Conservation (phyloP, 92 coral and sea anemone species). For the Actinostola sp. region DNA sequence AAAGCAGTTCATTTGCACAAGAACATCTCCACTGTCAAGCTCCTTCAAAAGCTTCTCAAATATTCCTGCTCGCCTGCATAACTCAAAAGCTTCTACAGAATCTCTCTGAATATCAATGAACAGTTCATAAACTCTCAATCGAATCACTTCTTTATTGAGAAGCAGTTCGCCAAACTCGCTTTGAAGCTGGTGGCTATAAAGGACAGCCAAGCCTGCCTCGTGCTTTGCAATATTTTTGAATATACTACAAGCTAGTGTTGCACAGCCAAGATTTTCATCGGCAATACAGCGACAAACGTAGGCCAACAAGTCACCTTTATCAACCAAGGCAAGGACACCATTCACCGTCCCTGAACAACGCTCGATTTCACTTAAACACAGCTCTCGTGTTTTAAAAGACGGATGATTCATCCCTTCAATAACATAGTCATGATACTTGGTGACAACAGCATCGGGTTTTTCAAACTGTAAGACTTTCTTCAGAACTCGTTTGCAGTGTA, state of each 20-base stretch:
- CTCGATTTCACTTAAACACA: constrained; percentile 84
- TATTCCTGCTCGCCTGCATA: constrained; percentile 62
- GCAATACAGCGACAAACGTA: constrained; percentile 76
- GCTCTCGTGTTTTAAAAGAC: constrained; percentile 81
- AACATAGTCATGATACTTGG: constrained; percentile 80
- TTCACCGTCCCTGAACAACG: constrained; percentile 78
- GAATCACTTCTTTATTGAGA: constrained; percentile 66
- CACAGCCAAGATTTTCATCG: constrained; percentile 71
- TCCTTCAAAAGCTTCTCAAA: constrained; percentile 71
- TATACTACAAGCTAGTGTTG: constrained; percentile 70
- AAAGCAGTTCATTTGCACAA: constrained; percentile 83
- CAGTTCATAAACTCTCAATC: constrained; percentile 87
- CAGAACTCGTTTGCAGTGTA: constrained; percentile 70
- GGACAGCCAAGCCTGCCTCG: constrained; percentile 77
- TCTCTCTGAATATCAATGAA: constrained; percentile 65
- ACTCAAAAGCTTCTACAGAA: constrained; percentile 60
- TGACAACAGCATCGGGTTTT: constrained; percentile 72
- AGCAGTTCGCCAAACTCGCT: constrained; percentile 83
- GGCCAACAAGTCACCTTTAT: constrained; percentile 74
- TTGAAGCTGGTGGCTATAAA: constrained; percentile 71
- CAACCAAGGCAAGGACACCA: constrained; percentile 81
- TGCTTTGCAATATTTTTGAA: constrained; percentile 75
- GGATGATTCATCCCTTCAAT: constrained; percentile 96
- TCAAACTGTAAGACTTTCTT: constrained; percentile 79
- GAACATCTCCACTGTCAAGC: constrained; percentile 83